Conservation (phyloP, 2,888 invertebrate genomes). For the Hartigia nigra region DNA sequence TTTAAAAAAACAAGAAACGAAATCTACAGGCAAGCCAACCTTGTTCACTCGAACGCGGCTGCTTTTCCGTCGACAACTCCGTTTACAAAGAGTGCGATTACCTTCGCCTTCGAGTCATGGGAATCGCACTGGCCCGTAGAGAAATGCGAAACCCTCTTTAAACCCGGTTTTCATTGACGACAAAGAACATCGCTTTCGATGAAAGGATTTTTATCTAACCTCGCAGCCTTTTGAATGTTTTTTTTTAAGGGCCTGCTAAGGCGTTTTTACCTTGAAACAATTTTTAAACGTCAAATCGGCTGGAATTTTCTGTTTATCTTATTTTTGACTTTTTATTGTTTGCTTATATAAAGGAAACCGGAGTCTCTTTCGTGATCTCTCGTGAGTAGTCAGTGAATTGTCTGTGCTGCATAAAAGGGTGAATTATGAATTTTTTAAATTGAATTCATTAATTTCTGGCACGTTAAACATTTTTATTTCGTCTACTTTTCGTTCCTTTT, state of each 20-base stretch:
- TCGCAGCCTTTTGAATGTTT: background rate
- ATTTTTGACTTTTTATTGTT: background rate
- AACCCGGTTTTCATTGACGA: background rate
- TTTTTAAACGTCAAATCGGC: background rate
- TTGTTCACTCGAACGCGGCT: background rate
- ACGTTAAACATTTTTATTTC: background rate
- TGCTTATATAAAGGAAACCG: background rate
- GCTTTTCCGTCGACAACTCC: background rate
- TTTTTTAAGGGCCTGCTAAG: background rate
- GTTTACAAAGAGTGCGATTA: conserved; percentile 9
- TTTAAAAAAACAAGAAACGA: background rate
- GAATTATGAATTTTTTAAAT: background rate
- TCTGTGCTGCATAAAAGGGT: too few species aligned
- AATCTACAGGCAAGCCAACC: background rate
- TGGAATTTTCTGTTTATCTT: background rate
- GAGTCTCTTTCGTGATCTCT: too few species aligned
- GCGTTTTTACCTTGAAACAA: background rate
- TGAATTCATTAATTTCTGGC: background rate
- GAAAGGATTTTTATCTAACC: background rate
- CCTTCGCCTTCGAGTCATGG: conserved; percentile 6
- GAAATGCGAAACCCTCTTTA: background rate
- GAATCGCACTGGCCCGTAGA: background rate
- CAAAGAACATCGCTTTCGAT: background rate
- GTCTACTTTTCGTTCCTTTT: background rate
- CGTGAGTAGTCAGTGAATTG: too few species aligned